Conservation (phyloP, 2,797 vertebrate genomes). For the Sebastes oblongus region DNA sequence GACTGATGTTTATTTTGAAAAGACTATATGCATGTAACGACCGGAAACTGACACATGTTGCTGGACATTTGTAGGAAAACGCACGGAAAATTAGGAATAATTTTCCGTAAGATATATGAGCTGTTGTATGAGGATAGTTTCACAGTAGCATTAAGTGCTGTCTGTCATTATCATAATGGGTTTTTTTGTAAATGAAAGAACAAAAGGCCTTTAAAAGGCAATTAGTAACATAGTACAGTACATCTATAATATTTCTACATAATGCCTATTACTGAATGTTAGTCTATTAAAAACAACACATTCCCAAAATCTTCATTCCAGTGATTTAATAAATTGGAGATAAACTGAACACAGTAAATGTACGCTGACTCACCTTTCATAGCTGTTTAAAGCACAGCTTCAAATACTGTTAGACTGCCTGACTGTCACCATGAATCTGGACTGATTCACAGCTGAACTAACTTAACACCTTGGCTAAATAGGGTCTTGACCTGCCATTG, state of each 20-base stretch:
- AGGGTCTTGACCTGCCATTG: slow-evolving; percentile 13
- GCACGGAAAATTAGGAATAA: too few species aligned
- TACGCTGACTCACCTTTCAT: not conserved
- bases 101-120: too few species aligned
- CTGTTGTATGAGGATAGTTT: too few species aligned
- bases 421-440: slow-evolving; percentile 23
- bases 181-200: not conserved
- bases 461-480: slow-evolving; percentile 26
- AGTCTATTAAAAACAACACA: not conserved
- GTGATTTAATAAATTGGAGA: not conserved
- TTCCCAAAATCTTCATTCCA: not conserved
- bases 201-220: not conserved
- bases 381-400: slow-evolving; percentile 1
- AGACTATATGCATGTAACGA: too few species aligned
- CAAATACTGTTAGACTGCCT: not conserved
- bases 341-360: not conserved
- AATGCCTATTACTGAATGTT: not conserved
- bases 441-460: slow-evolving; percentile 30
- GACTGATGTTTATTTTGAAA: too few species aligned
- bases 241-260: not conserved
- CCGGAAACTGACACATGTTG: too few species aligned
- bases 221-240: not conserved
- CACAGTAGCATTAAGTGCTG: not conserved
- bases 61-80: too few species aligned
- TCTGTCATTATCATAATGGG: not conserved